Percentiles rank a stretch among this genome's conserved stretches.
Conservation (phyloP, 2,797 vertebrate genomes). For the Lates japonicus region DNA sequence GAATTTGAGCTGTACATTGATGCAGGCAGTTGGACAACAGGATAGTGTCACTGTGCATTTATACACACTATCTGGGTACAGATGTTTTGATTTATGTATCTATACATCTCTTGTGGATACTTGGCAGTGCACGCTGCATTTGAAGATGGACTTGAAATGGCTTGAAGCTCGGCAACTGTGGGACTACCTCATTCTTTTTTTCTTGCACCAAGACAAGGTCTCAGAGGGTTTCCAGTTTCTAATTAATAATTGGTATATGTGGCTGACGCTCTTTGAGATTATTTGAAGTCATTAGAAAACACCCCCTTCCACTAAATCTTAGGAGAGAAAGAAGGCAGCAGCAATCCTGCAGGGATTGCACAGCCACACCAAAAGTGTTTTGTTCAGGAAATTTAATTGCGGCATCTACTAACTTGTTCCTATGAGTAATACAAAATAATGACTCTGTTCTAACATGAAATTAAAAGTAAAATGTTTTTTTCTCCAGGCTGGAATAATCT, state of each 20-base stretch:
- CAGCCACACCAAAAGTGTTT: conserved; percentile 78
- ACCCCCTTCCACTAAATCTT: conserved; percentile 64
- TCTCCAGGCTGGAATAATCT: conserved; percentile 72
- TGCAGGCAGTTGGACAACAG: not conserved
- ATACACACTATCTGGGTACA: not conserved
- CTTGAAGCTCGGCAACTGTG: conserved; percentile 44
- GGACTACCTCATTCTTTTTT: conserved; percentile 44
- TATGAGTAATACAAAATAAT: conserved; percentile 86
- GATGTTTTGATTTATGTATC: conserved; percentile 32
- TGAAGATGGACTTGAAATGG: conserved; percentile 45
- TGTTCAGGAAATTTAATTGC: conserved; percentile 88
- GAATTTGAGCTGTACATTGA: not conserved
- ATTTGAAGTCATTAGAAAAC: conserved; percentile 85
- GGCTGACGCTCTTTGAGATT: conserved; percentile 78
- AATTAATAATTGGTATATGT: conserved; percentile 86
- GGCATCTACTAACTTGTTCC: conserved; percentile 83
- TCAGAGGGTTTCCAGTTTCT: conserved; percentile 75
- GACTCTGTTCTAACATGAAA: conserved; percentile 84
- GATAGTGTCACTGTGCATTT: conserved; percentile 1
- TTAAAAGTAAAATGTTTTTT: conserved; percentile 79
- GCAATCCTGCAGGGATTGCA: conserved; percentile 73
- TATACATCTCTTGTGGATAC: conserved; percentile 22
- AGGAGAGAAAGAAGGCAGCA: conserved; percentile 68
- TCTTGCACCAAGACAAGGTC: conserved; percentile 53
- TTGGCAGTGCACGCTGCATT: conserved; percentile 34